These are phyloP conservation scores for Mormyrops boulengeri DNA, from an alignment of 2,797 vertebrate genomes.

Conservation along the genomic window DNA sequence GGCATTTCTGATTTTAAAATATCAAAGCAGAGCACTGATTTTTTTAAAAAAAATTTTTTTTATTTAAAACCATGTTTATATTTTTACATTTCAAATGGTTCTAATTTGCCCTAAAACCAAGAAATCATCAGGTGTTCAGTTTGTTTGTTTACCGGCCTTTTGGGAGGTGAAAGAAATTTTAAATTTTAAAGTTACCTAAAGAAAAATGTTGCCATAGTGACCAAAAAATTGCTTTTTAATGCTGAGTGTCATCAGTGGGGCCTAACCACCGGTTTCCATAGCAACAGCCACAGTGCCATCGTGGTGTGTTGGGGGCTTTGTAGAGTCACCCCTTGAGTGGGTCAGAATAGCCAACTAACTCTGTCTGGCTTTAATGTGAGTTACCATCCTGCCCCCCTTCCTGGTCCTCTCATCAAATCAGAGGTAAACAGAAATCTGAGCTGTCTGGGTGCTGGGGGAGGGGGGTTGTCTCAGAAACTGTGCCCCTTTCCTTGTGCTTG, in stretches of 20 bases:
- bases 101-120: slow-evolving; percentile 20
- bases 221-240: slow-evolving; percentile 28
- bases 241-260: slow-evolving; percentile 32
- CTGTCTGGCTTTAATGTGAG: background rate
- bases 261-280: slow-evolving; percentile 48
- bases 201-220: slow-evolving; percentile 48
- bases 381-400: background rate
- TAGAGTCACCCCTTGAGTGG: slow-evolving; percentile 25
- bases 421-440: slow-evolving; percentile 3
- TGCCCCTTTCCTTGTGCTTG: background rate
- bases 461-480: background rate
- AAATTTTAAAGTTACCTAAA: slow-evolving; percentile 38
- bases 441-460: background rate
- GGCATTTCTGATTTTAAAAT: background rate
- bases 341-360: slow-evolving; percentile 30
- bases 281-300: slow-evolving; percentile 46
- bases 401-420: background rate
- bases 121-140: slow-evolving; percentile 10
- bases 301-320: slow-evolving; percentile 28
- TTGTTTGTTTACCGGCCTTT: slow-evolving; percentile 30
- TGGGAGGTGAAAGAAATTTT: slow-evolving; percentile 27
- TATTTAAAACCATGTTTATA: background rate
- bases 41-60: background rate
- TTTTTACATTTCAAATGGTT: background rate
- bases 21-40: background rate